Conservation (phyloP, 1,140 invertebrate genomes). For the Gyrodactylus salaris region DNA sequence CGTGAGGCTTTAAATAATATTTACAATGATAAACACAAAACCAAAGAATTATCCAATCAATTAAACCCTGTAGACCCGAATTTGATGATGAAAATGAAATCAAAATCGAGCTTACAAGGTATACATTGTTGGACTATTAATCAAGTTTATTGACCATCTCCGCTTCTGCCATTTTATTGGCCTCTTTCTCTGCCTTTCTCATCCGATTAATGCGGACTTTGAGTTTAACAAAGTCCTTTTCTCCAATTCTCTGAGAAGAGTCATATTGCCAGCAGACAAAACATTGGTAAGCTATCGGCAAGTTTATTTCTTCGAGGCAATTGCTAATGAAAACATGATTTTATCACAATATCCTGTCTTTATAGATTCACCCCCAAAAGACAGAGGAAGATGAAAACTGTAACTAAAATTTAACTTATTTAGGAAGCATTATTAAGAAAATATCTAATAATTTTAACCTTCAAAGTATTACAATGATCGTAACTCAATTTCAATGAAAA, state of each 20-base stretch:
- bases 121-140: not conserved
- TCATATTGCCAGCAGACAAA: not conserved
- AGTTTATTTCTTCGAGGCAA: not conserved
- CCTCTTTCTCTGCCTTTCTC: not conserved
- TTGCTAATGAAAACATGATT: too few species aligned
- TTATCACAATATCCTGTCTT: too few species aligned
- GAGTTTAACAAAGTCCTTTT: not conserved
- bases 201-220: not conserved
- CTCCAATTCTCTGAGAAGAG: not conserved
- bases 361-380: too few species aligned
- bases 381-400: too few species aligned
- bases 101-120: not conserved
- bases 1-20: too few species aligned
- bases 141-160: not conserved
- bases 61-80: not conserved
- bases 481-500: too few species aligned
- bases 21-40: too few species aligned
- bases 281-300: not conserved
- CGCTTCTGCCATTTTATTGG: not conserved
- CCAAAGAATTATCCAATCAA: not conserved
- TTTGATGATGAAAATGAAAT: not conserved
- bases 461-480: too few species aligned
- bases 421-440: too few species aligned
- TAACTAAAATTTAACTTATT: too few species aligned
- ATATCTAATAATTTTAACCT: too few species aligned